Evolutionary conservation across 2,113 vertebrate genomes (phyloP), one percentile per base, ranked within the genome.

Genomic region (Menidia beryllina): DNA sequence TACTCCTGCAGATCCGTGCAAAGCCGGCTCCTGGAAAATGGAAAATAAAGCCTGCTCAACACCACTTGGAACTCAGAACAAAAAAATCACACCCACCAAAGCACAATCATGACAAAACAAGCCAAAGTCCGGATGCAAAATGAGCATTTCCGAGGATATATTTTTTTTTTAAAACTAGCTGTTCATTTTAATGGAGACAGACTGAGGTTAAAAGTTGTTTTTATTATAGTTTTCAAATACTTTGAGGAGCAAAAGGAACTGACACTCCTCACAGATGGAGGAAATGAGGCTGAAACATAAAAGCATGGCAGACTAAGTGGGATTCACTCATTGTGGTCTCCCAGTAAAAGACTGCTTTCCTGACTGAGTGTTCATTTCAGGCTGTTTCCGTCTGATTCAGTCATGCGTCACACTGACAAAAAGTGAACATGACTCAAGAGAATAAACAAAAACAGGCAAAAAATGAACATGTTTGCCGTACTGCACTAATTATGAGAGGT

Each of bases 271-370:
- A 63, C 68, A 73, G 60, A n/a, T 59, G 48, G 38, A 27, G 50
- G 67, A 65, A 60, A 34, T 9, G 60, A 54, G 71, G 41, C 48
- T n/a, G 9, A 2, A 57, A 13, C 25, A 60, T 61, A 66, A 81
- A 69, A 61, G 66, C 75, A 69, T 75, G 52, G n/a, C 49, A 69
- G 72, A 81, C 79, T 78, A 70, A 60, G 68, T 38, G 43, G 72
- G 81, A 85, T 69, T 86, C 75, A 88, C 24, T 43, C 58, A 2
- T 57, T 27, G 50, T 24, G 66, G n/a, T 79, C 38, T 25, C 59
- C 20, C 43, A 51, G 47, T 26, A 62, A 75, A 63, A 72, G 19
- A 61, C 52, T 30, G 57, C 43, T 75, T 77, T 55, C 26, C 36
- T 68, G 59, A 60, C 54, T 63, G 72, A 67, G 61, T 48, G 75